Percentiles rank a stretch among this genome's conserved stretches.
These are phyloP conservation scores for Pseudococcus jackbeardsleyi DNA, from an alignment of 2,888 invertebrate genomes.

Conservation along the genomic window DNA sequence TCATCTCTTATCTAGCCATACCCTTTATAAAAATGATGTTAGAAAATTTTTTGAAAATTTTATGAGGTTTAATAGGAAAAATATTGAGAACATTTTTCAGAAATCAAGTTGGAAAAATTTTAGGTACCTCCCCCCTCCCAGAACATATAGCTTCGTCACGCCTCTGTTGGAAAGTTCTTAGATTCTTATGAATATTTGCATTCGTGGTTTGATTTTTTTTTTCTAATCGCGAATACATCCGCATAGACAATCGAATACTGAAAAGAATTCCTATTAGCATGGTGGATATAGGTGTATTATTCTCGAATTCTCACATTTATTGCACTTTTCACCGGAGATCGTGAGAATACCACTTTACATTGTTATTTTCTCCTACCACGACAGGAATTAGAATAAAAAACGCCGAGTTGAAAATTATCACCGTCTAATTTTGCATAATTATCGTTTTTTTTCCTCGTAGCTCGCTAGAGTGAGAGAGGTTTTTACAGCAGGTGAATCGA, in stretches of 20 bases:
- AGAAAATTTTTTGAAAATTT: too few relatives aligned
- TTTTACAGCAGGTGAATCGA: conserved; percentile 3
- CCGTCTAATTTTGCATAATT: conserved; percentile 21
- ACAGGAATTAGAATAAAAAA: background rate
- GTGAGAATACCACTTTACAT: background rate
- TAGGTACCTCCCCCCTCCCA: too few relatives aligned
- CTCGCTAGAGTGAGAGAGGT: background rate
- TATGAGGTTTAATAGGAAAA: too few relatives aligned
- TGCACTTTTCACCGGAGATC: conserved; percentile 15
- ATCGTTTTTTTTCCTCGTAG: background rate
- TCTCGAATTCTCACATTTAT: conserved; percentile 25
- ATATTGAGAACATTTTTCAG: too few relatives aligned
- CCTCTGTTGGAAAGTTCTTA: too few relatives aligned
- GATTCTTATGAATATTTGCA: background rate
- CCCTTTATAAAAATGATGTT: too few relatives aligned
- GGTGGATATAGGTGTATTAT: background rate
- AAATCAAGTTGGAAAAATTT: too few relatives aligned
- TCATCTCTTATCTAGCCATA: too few relatives aligned
- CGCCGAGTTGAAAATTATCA: background rate
- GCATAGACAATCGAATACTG: background rate
- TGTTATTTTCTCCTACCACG: background rate
- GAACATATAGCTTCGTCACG: too few relatives aligned
- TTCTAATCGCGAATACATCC: background rate
- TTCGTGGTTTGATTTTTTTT: background rate
- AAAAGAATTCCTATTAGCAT: background rate